Evolutionary conservation across 64 coral and sea anemone genomes (phyloP).

Genomic region (Cladopsammia gracilis): DNA sequence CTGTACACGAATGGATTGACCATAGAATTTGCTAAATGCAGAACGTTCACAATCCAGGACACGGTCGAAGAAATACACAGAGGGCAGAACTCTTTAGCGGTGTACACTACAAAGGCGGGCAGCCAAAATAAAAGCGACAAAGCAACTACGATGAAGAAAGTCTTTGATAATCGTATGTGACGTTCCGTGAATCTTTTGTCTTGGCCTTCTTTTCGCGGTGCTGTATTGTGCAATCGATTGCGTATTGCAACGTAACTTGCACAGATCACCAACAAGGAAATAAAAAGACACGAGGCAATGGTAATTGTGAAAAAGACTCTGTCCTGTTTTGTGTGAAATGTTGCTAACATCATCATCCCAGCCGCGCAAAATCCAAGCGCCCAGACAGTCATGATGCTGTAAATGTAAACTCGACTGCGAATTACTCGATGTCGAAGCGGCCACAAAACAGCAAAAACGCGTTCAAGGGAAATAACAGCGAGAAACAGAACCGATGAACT

Average conservation of each 20-base stretch:
- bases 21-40: conserved; percentile 20
- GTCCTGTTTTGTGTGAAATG: not conserved
- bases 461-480: conserved; percentile 12
- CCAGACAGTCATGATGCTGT: not conserved
- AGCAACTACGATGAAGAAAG: not conserved
- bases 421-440: not conserved
- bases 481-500: not conserved
- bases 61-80: not conserved
- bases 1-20: conserved; percentile 7
- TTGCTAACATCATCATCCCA: not conserved
- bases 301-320: not conserved
- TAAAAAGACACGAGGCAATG: not conserved
- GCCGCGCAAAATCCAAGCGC: not conserved
- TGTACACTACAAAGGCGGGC: conserved; percentile 4
- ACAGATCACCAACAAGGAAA: not conserved
- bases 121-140: conserved; percentile 14
- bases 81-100: not conserved
- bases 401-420: not conserved
- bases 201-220: not conserved
- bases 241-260: conserved; percentile 10
- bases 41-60: not conserved
- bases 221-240: not conserved
- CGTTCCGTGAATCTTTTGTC: not conserved
- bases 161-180: not conserved
- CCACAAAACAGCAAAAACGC: not conserved